Evolutionary conservation across 2,888 invertebrate genomes (phyloP), one percentile per base, ranked within the genome.

Genomic region (Glyphotaelius pellucidus): DNA sequence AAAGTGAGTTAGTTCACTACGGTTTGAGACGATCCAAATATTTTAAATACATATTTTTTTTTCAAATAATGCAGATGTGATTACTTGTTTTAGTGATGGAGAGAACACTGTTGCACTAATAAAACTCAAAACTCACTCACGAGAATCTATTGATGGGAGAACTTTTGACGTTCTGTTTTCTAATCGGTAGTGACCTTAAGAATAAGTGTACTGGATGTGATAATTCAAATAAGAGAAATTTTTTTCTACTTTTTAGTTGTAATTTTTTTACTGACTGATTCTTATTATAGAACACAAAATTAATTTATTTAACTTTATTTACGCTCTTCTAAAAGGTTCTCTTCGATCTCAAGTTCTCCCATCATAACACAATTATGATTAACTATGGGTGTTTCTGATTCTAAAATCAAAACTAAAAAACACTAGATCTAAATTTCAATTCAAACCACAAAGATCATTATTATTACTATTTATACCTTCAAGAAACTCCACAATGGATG

Each of bases 401-500:
- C 25, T 67, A 67, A 25, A n/a, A 67, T 67, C 25, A n/a, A 67
- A 67, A 67, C 67, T 67, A 67, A 25, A n/a, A 67, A 67, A 25
- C 67, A n/a, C 67, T 67, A 67, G 67, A 67, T 67, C 67, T 67
- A 67, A 67, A 25, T n/a, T 25, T 67, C n/a, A 67, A 67, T 67
- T 67, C 67, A 67, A 67, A 67, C 67, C 67, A 67, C 25, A 25
- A 67, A 67, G 9, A 67, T 67, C 19, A n/a, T 12, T 38, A 35
- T 80, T 67, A 25, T 67, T 2, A 67, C 9, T 47, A 47, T 14
- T 0, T n/a, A n/a, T 87, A 96, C 96, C 95, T 97, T 97, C 94
- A 97, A 95, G 94, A 96, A 97, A 93, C 97, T 97, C 97, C 97
- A 97, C 89, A 97, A 94, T 0, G 97, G 97, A 95, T 97, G 96